A percentile compares a stretch with the other conserved stretches of the same genome.
Conservation (phyloP, 2,797 vertebrate species). For the Muscicapa striata region DNA sequence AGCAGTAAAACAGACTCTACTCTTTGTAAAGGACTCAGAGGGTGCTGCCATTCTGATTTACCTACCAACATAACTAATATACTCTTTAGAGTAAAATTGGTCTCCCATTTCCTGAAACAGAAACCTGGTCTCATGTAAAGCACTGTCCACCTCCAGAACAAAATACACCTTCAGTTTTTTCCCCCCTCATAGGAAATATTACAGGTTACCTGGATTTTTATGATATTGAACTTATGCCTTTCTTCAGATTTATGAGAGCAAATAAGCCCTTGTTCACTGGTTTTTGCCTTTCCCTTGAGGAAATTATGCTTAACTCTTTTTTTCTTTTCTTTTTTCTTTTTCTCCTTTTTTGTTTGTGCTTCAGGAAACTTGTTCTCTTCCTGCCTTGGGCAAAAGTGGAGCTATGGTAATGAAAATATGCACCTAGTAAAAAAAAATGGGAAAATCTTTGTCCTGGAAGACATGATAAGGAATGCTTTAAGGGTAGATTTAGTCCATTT, state of each 20-base stretch:
- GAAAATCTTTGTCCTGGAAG: not conserved
- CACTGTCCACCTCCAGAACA: not conserved
- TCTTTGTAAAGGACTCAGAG: not conserved
- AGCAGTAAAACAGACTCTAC: not conserved
- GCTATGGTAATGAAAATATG: slow-evolving; percentile 11
- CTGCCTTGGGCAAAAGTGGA: not conserved
- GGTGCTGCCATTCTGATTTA: not conserved
- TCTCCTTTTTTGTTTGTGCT: slow-evolving; percentile 8
- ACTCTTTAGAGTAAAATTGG: not conserved
- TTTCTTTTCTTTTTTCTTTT: not conserved
- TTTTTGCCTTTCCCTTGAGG: not conserved
- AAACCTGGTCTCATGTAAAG: not conserved
- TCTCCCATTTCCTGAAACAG: not conserved
- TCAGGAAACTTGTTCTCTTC: slow-evolving; percentile 30
- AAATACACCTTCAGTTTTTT: not conserved
- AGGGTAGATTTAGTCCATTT: not conserved
- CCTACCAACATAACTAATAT: rapidly evolving
- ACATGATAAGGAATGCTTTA: slow-evolving; percentile 23
- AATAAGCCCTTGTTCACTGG: not conserved
- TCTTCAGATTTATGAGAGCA: slow-evolving; percentile 3
- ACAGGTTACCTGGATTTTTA: not conserved
- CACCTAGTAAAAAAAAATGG: not conserved
- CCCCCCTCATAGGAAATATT: not conserved
- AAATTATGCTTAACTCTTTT: not conserved
- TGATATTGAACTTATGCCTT: not conserved